Evolutionary conservation across 2,797 vertebrate genomes (phyloP).

Genomic region (Delichon dasypus): DNA sequence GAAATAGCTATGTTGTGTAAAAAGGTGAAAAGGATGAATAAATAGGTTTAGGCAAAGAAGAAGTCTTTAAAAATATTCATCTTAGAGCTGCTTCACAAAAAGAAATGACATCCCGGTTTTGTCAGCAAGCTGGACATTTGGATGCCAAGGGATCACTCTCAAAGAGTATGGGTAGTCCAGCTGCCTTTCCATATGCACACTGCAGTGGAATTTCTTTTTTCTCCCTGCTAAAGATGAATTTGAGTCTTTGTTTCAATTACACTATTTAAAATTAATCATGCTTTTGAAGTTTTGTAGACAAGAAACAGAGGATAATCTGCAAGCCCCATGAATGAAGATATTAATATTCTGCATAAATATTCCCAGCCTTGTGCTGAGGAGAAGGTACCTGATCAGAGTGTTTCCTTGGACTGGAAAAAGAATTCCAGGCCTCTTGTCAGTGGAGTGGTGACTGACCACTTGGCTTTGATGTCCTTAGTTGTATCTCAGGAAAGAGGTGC

Average conservation of each 20-base stretch:
- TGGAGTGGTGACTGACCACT: neutral
- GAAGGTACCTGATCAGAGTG: neutral
- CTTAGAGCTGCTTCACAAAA: neutral
- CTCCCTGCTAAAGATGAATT: neutral
- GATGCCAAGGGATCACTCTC: neutral
- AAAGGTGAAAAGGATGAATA: neutral
- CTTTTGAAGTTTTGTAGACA: neutral
- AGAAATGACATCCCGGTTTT: neutral
- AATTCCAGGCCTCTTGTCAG: neutral
- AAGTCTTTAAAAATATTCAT: neutral
- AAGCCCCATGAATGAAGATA: neutral
- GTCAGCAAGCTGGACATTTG: neutral
- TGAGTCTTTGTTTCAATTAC: neutral
- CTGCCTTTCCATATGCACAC: neutral
- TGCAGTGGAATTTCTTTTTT: neutral
- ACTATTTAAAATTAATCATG: neutral
- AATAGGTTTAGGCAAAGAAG: neutral
- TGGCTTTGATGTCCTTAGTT: neutral
- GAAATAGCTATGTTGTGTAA: neutral
- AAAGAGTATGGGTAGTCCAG: fast-evolving
- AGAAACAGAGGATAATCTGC: neutral
- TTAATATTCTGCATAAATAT: neutral
- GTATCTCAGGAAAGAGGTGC: neutral
- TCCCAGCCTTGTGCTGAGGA: neutral
- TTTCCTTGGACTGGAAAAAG: neutral